phyloP scores from a whole-genome alignment of 2,113 vertebrate species.

The Nerophis lumbriciformis region DNA sequence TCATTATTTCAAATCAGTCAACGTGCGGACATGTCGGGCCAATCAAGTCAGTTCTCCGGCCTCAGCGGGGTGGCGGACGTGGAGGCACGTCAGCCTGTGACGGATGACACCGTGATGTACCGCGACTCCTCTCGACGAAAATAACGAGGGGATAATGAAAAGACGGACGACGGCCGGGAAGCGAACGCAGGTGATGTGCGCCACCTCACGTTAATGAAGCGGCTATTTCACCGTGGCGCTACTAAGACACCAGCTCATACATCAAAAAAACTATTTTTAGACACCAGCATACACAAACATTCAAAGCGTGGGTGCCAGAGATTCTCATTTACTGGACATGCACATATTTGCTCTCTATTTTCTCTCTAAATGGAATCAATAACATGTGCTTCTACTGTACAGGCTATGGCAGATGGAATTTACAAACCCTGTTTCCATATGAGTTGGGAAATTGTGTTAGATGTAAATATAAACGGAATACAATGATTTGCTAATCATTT shows the following conservation, averaged over 20 bases:
- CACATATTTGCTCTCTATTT: neutral
- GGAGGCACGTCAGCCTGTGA: slow-evolving; percentile 44
- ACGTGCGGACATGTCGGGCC: no score
- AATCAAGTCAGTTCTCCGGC: neutral
- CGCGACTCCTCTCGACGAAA: slow-evolving; percentile 37
- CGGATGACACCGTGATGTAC: slow-evolving; percentile 57
- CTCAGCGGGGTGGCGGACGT: neutral
- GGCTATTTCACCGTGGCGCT: slow-evolving; percentile 12
- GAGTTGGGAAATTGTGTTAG: no score
- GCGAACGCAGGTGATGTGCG: neutral
- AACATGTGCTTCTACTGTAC: neutral
- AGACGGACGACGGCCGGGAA: neutral
- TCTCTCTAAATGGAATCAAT: neutral
- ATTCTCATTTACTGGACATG: neutral
- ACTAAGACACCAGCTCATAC: slow-evolving; percentile 3
- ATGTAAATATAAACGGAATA: no score
- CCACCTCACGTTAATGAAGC: slow-evolving; percentile 1
- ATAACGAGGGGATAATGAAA: slow-evolving; percentile 10
- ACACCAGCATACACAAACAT: neutral
- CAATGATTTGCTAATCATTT: no score
- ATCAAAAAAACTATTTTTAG: slow-evolving; percentile 17
- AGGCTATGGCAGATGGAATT: no score
- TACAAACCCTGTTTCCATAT: no score
- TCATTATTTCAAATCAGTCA: neutral
- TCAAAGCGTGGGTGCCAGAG: neutral